Conservation (phyloP, 2,888 invertebrate species). For the Lepidochitona cinerea region DNA sequence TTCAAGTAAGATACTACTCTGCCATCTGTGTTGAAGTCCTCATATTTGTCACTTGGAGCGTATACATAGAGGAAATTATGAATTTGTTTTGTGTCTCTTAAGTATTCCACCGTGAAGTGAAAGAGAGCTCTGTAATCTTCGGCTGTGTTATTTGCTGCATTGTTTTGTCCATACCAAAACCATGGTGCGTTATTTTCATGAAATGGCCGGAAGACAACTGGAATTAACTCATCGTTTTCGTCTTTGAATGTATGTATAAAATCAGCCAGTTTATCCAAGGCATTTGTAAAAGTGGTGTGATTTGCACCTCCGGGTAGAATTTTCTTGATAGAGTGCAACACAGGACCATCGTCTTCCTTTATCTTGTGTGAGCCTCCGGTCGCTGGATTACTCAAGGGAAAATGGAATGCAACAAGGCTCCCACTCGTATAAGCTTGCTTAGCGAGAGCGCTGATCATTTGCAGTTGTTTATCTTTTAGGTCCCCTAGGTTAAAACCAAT, state of each 20-base stretch:
- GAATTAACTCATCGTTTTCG: constrained; percentile 18
- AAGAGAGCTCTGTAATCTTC: constrained; percentile 24
- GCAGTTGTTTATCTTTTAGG: neutral
- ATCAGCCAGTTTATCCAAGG: constrained; percentile 12
- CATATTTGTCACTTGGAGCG: constrained; percentile 15
- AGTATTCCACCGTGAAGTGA: constrained; percentile 23
- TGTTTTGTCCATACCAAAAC: constrained; percentile 37
- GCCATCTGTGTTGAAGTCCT: neutral
- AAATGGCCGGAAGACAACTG: constrained; percentile 29
- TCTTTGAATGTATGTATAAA: constrained; percentile 24
- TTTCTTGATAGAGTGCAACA: constrained; percentile 17
- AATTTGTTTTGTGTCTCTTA: constrained; percentile 23
- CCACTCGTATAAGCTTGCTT: constrained; percentile 23
- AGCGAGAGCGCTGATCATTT: constrained; percentile 11
- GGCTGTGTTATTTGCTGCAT: constrained; percentile 16
- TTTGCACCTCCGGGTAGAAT: constrained; percentile 26
- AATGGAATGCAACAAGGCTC: constrained; percentile 16
- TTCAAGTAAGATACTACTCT: neutral
- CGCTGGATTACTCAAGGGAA: constrained; percentile 27
- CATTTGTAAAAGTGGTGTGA: constrained; percentile 19
- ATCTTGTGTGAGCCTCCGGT: constrained; percentile 21
- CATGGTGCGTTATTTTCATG: constrained; percentile 37
- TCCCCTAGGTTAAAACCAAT: constrained; percentile 27
- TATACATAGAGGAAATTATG: constrained; percentile 34
- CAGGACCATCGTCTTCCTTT: constrained; percentile 14